Percentiles rank a stretch among this genome's conserved stretches.
These are phyloP conservation scores for Drosophila basisetae DNA, from an alignment of 2,888 invertebrate species.

Conservation along the genomic window DNA sequence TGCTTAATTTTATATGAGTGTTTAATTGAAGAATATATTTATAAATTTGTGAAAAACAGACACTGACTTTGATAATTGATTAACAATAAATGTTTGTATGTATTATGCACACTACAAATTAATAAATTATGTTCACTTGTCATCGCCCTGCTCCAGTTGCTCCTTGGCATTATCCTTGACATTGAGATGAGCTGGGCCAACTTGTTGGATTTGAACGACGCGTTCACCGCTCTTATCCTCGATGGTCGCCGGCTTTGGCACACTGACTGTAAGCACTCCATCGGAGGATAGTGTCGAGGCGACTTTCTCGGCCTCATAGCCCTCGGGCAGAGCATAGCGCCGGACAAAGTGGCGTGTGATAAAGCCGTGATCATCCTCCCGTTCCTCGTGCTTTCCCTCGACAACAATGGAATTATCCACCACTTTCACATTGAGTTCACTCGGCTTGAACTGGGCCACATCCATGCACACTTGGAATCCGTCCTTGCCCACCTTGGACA, in stretches of 20 bases:
- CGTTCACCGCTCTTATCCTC: constrained; percentile 86
- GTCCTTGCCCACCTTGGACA: constrained; percentile 86
- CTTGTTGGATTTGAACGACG: constrained; percentile 87
- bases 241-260: constrained; percentile 86
- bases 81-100: constrained; percentile 14
- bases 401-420: constrained; percentile 88
- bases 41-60: constrained; percentile 52
- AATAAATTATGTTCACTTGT: constrained; percentile 34
- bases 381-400: constrained; percentile 90
- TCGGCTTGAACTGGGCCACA: constrained; percentile 89
- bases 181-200: constrained; percentile 86
- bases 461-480: constrained; percentile 90
- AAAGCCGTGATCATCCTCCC: constrained; percentile 90
- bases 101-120: constrained; percentile 25
- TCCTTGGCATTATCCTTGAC: constrained; percentile 72
- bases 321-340: constrained; percentile 89
- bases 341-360: constrained; percentile 93
- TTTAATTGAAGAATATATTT: neutral
- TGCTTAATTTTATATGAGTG: constrained; percentile 9
- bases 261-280: constrained; percentile 91
- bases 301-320: constrained; percentile 90
- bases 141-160: constrained; percentile 41
- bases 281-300: constrained; percentile 92
- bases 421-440: constrained; percentile 90
- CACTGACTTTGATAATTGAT: constrained; percentile 52